These are phyloP conservation scores for Mastacembelus armatus DNA, from an alignment of 2,797 vertebrate species.

Conservation along the genomic window DNA sequence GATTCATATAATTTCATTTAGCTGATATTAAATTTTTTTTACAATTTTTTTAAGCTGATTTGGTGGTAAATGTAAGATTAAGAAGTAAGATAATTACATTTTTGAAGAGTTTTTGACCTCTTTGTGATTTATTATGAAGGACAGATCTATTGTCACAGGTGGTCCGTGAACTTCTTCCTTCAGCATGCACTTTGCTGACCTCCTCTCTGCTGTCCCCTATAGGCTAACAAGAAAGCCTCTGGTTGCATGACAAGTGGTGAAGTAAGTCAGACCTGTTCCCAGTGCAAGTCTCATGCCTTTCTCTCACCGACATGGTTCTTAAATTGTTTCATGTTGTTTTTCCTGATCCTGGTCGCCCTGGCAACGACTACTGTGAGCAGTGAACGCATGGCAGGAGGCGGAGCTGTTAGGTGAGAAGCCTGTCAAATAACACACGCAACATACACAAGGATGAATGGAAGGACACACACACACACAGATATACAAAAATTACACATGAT, in stretches of 20 bases:
- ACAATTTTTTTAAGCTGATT: too few relatives aligned
- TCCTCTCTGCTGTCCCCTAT: slow-evolving; percentile 57
- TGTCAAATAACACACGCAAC: slow-evolving; percentile 56
- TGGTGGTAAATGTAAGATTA: too few relatives aligned
- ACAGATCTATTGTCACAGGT: slow-evolving; percentile 2
- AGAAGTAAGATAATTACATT: too few relatives aligned
- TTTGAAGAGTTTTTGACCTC: neutral
- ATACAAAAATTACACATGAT: neutral
- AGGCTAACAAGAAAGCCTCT: slow-evolving; percentile 34
- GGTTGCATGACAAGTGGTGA: slow-evolving; percentile 68
- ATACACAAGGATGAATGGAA: too few relatives aligned
- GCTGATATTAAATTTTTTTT: too few relatives aligned
- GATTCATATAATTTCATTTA: too few relatives aligned
- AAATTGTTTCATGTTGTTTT: slow-evolving; percentile 81
- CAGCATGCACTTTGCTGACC: slow-evolving; percentile 36
- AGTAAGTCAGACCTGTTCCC: slow-evolving; percentile 76
- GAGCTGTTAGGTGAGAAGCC: slow-evolving; percentile 66
- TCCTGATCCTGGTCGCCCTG: slow-evolving; percentile 73
- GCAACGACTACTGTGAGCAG: slow-evolving; percentile 63
- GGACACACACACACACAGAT: neutral
- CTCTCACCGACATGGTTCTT: slow-evolving; percentile 69
- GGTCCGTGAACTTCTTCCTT: slow-evolving; percentile 33
- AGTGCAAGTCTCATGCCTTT: slow-evolving; percentile 57
- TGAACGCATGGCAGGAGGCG: slow-evolving; percentile 77
- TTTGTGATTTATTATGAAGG: neutral